phyloP scores from a whole-genome alignment of 2,113 vertebrate genomes.

The Condylura cristata region DNA sequence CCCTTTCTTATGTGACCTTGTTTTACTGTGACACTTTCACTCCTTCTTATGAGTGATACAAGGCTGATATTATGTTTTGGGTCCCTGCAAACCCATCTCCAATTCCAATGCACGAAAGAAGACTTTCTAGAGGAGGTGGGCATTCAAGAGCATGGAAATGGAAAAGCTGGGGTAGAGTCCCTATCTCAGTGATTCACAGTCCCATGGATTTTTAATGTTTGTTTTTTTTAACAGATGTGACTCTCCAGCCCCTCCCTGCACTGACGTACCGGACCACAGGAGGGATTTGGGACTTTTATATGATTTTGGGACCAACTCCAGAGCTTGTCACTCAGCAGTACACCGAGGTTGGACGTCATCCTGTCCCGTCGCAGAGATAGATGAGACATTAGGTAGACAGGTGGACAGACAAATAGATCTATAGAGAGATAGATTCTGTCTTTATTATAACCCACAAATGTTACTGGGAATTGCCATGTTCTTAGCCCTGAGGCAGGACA shows the following conservation, averaged over 20 bases:
- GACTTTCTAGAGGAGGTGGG: background rate
- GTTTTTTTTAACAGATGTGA: slow-evolving; percentile 88
- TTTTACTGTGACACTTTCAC: background rate
- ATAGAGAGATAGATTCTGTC: background rate
- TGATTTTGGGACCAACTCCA: slow-evolving; percentile 93
- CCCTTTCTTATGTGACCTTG: background rate
- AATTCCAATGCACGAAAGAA: background rate
- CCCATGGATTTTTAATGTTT: background rate
- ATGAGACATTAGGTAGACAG: too few relatives aligned
- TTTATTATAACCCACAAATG: background rate
- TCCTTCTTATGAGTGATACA: background rate
- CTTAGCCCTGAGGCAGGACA: background rate
- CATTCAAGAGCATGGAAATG: background rate
- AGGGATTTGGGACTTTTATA: slow-evolving; percentile 95
- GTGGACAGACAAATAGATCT: background rate
- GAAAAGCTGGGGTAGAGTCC: background rate
- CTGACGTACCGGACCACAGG: slow-evolving; percentile 94
- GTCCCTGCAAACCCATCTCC: background rate
- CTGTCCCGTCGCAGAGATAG: background rate
- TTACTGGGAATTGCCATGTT: background rate
- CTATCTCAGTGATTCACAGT: background rate
- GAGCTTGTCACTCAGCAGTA: slow-evolving; percentile 94
- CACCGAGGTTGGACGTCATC: slow-evolving; percentile 86
- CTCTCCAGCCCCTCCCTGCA: slow-evolving; percentile 92
- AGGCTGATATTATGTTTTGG: background rate